Evolutionary conservation across 2,113 vertebrate genomes (phyloP).

Genomic region (Anseranas semipalmata): DNA sequence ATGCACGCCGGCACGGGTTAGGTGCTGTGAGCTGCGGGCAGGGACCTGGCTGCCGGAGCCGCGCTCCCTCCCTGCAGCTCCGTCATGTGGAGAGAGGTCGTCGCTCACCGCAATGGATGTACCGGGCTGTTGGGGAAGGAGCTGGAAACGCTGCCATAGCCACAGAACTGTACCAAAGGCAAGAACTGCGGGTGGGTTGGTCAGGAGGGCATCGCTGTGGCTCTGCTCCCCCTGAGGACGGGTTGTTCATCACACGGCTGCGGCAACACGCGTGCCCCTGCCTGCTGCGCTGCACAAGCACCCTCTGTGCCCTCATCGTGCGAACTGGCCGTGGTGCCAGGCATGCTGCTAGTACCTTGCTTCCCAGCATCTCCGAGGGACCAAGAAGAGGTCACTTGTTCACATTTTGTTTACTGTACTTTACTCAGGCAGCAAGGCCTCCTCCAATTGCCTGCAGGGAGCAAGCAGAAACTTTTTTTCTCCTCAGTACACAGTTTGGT

Average conservation of each 20-base stretch:
- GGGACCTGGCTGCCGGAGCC: not conserved
- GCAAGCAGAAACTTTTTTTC: not conserved
- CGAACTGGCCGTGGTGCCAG: not conserved
- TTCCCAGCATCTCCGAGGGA: not conserved
- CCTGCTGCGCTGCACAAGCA: not conserved
- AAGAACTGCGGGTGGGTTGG: not conserved
- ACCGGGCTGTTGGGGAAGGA: not conserved
- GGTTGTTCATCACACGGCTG: not conserved
- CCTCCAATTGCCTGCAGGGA: not conserved
- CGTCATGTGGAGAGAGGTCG: not conserved
- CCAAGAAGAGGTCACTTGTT: constrained; percentile 20
- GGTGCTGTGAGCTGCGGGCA: not conserved
- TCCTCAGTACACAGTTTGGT: not conserved
- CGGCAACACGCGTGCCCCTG: not conserved
- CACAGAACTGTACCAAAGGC: not conserved
- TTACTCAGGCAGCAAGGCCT: not conserved
- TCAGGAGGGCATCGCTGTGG: accelerated
- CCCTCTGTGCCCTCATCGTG: not conserved
- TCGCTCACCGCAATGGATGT: not conserved
- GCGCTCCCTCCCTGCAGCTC: not conserved
- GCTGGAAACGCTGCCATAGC: not conserved
- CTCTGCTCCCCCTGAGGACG: not conserved
- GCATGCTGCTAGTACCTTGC: not conserved
- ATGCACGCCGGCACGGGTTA: not conserved
- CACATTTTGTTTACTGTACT: not conserved